A percentile compares a stretch with the other conserved stretches of the same genome.
Conservation (phyloP, 2,888 invertebrate species). For the Microplitis manilae region DNA sequence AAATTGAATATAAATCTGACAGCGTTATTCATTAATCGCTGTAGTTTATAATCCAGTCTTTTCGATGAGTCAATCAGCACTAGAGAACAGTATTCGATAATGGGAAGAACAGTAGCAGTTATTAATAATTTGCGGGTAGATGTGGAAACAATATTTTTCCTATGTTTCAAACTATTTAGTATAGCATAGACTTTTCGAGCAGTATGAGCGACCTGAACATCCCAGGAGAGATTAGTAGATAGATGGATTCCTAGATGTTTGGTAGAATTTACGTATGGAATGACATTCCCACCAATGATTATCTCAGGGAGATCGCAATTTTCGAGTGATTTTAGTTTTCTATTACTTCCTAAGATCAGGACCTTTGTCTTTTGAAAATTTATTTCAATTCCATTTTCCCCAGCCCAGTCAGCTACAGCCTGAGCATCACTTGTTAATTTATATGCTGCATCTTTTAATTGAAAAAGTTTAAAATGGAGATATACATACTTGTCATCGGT, state of each 20-base stretch:
- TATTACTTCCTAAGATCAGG: background rate
- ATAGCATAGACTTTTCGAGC: too few relatives aligned
- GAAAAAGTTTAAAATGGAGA: background rate
- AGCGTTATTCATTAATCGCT: too few relatives aligned
- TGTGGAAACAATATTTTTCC: too few relatives aligned
- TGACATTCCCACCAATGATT: background rate
- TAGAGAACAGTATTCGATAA: too few relatives aligned
- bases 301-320: background rate
- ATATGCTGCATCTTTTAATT: background rate
- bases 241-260: background rate
- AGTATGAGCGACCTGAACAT: background rate
- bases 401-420: background rate
- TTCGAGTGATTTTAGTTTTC: background rate
- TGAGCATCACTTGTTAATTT: background rate
- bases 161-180: too few relatives aligned
- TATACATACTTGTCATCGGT: background rate
- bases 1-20: too few relatives aligned
- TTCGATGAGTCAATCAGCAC: too few relatives aligned
- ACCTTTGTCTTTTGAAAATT: background rate
- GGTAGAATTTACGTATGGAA: background rate
- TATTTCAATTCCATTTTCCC: background rate
- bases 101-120: too few relatives aligned
- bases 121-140: too few relatives aligned
- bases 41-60: too few relatives aligned
- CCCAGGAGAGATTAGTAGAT: background rate